These are phyloP conservation scores for Gulo gulo DNA, from an alignment of 2,113 vertebrate genomes.

Conservation along the genomic window DNA sequence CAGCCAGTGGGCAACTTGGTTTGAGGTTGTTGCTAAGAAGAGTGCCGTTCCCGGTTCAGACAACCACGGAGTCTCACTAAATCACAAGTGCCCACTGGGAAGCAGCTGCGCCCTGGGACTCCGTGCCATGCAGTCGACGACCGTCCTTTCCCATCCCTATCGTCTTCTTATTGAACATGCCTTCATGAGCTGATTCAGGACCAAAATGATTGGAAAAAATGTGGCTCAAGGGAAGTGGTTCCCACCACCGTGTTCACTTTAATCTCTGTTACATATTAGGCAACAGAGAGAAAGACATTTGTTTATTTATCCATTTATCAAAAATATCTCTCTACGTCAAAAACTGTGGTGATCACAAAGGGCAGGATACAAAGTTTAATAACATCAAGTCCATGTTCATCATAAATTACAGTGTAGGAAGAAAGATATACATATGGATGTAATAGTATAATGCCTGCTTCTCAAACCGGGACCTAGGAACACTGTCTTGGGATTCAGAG, in stretches of 20 bases:
- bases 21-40: constrained; percentile 36
- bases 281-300: neutral
- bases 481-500: neutral
- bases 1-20: neutral
- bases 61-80: neutral
- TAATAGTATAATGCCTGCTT: neutral
- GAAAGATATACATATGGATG: neutral
- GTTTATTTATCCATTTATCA: neutral
- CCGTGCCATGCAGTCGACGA: neutral
- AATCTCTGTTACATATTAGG: neutral
- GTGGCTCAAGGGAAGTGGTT: neutral
- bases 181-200: constrained; percentile 10
- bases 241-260: neutral
- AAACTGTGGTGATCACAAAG: neutral
- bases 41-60: neutral
- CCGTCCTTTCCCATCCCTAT: neutral
- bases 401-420: neutral
- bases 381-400: neutral
- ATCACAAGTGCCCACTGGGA: neutral
- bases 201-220: neutral
- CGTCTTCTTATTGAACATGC: neutral
- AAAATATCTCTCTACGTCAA: neutral
- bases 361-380: neutral
- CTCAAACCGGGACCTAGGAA: neutral
- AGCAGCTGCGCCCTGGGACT: neutral